These are phyloP conservation scores for Barbus barbus DNA, from an alignment of 2,113 vertebrate species.

Conservation along the genomic window DNA sequence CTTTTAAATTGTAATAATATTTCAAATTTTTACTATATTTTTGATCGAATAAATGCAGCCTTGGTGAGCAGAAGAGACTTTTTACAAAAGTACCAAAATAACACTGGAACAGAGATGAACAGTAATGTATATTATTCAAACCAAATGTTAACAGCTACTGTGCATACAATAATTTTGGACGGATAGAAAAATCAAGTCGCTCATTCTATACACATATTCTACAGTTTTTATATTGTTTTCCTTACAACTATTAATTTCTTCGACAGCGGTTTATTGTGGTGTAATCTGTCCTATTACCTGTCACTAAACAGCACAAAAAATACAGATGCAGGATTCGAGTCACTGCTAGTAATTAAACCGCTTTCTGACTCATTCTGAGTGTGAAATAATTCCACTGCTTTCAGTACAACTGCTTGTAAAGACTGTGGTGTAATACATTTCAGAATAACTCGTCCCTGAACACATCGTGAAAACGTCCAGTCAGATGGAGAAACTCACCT, in stretches of 20 bases:
- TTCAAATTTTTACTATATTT: background rate
- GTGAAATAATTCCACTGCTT: background rate
- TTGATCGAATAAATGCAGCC: background rate
- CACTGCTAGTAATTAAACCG: background rate
- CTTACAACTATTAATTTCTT: background rate
- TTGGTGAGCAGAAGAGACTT: no score
- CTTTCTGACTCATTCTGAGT: background rate
- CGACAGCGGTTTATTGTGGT: no score
- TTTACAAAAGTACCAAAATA: background rate
- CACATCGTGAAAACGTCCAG: no score
- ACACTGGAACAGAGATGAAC: background rate
- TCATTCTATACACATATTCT: no score
- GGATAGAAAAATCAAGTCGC: background rate
- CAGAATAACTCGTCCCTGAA: background rate
- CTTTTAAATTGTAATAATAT: background rate
- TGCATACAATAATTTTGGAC: no score
- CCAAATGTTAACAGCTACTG: background rate
- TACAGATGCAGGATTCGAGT: no score
- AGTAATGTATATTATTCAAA: background rate
- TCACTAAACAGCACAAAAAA: no score
- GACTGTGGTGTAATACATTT: background rate
- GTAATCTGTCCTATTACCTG: no score
- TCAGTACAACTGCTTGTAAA: background rate
- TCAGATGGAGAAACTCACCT: slow-evolving; percentile 73
- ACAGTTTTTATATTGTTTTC: background rate